Evolutionary conservation across 2,113 vertebrate genomes (phyloP).

Genomic region (Cercopithecus mona): DNA sequence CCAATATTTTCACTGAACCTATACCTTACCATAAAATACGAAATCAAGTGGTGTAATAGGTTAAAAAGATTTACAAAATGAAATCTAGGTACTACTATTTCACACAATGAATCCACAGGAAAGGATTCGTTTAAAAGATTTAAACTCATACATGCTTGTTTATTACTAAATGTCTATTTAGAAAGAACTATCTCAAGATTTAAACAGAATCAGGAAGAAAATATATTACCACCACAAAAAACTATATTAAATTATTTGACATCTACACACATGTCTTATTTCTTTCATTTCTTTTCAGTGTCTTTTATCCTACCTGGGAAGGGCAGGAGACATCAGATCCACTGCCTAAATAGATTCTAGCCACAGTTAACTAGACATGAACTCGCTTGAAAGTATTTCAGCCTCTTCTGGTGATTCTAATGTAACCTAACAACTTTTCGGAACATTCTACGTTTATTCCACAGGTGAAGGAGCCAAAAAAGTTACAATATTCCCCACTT

Average conservation of each 20-base stretch:
- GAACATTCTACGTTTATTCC: background rate
- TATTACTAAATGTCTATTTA: background rate
- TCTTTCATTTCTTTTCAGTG: background rate
- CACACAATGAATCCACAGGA: background rate
- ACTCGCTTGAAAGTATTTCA: background rate
- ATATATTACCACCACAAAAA: background rate
- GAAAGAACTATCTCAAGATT: background rate
- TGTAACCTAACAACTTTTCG: background rate
- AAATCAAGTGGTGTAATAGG: background rate
- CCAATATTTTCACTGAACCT: background rate
- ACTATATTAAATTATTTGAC: background rate
- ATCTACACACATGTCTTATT: background rate
- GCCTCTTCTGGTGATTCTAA: background rate
- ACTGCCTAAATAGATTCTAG: background rate
- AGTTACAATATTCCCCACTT: background rate
- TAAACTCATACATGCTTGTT: background rate
- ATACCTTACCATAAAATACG: background rate
- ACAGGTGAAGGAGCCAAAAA: background rate
- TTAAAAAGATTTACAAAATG: background rate
- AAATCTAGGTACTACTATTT: background rate
- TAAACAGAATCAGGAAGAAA: background rate
- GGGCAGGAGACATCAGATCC: background rate
- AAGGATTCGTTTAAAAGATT: background rate
- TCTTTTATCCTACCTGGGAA: background rate
- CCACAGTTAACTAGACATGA: background rate